Conservation (phyloP, 2,888 invertebrate species). For the Plagiodera versicolora region DNA sequence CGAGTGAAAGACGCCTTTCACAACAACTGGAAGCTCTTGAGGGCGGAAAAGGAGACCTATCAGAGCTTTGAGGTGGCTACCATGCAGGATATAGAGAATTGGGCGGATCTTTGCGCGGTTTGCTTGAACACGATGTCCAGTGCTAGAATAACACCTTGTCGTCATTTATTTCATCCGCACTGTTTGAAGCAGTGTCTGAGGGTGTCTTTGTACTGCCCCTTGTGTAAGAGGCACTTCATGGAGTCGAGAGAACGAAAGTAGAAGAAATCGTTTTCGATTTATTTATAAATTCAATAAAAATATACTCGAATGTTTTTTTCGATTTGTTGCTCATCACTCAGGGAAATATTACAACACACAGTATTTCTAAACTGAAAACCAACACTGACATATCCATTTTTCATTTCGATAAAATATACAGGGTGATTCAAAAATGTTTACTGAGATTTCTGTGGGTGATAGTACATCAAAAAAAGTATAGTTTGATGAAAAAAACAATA, state of each 20-base stretch:
- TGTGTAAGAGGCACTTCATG: conserved; percentile 63
- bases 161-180: conserved; percentile 77
- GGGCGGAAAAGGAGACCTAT: conserved; percentile 45
- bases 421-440: too few relatives aligned
- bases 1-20: conserved; percentile 47
- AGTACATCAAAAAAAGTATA: too few relatives aligned
- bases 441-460: too few relatives aligned
- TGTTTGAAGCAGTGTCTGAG: conserved; percentile 74
- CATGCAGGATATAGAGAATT: conserved; percentile 64
- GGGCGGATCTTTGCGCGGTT: conserved; percentile 78
- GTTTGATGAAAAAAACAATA: too few relatives aligned
- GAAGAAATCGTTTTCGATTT: too few relatives aligned
- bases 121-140: conserved; percentile 71
- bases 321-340: too few relatives aligned
- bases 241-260: conserved; percentile 17
- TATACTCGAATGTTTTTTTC: too few relatives aligned
- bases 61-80: conserved; percentile 60
- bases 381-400: too few relatives aligned
- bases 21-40: conserved; percentile 46
- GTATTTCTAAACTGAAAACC: too few relatives aligned
- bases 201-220: conserved; percentile 69
- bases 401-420: too few relatives aligned
- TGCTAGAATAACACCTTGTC: conserved; percentile 76
- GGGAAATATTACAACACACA: too few relatives aligned
- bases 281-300: too few relatives aligned